phyloP scores from a whole-genome alignment of 1,140 invertebrate genomes.

The Sitophilus oryzae region DNA sequence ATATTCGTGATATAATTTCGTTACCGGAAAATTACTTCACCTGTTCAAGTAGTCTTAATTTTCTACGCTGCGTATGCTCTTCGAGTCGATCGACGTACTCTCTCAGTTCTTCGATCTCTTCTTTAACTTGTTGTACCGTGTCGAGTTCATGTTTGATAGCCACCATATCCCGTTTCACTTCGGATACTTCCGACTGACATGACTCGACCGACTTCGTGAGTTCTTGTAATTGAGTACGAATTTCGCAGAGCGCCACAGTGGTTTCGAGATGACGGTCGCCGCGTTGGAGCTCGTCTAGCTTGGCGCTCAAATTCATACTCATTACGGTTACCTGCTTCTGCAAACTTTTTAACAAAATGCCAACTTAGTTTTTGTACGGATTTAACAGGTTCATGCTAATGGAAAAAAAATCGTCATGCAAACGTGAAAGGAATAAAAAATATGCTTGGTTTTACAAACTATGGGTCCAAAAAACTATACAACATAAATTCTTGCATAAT shows the following conservation, averaged over 20 bases:
- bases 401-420: no score
- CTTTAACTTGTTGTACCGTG: constrained; percentile 87
- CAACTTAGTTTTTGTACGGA: no score
- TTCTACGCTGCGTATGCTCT: constrained; percentile 79
- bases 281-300: constrained; percentile 79
- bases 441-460: no score
- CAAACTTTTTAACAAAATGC: no score
- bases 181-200: constrained; percentile 85
- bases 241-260: constrained; percentile 82
- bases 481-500: no score
- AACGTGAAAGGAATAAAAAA: no score
- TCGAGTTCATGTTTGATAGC: constrained; percentile 89
- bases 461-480: no score
- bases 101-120: constrained; percentile 86
- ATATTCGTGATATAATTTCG: no score
- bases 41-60: constrained; percentile 82
- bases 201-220: constrained; percentile 89
- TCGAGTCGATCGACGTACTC: constrained; percentile 86
- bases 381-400: no score
- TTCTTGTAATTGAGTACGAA: constrained; percentile 83
- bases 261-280: constrained; percentile 82
- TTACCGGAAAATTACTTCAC: no score
- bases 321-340: constrained; percentile 94
- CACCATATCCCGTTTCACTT: constrained; percentile 89
- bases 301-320: constrained; percentile 88